phyloP scores from a whole-genome alignment of 2,113 vertebrate species.

The Arvicanthis niloticus region DNA sequence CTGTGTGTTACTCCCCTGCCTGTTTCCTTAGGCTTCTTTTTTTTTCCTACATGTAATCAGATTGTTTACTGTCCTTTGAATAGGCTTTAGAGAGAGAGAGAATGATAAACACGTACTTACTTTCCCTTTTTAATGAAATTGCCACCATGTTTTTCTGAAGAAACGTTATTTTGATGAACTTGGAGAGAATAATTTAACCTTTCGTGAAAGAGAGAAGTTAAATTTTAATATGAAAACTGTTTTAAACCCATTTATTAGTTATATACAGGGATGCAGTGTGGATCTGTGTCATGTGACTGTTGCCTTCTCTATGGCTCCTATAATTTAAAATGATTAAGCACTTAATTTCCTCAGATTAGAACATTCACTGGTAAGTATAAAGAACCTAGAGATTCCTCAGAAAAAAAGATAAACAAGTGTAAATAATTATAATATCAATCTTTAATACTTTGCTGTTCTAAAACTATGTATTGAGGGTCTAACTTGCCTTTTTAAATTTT shows the following conservation, averaged over 20 bases:
- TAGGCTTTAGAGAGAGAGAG: background rate
- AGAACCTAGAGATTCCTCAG: background rate
- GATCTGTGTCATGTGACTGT: background rate
- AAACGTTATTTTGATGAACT: conserved; percentile 4
- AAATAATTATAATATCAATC: background rate
- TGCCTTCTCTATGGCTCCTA: background rate
- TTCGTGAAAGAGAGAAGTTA: background rate
- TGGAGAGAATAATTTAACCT: background rate
- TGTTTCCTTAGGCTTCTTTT: background rate
- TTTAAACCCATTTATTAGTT: background rate
- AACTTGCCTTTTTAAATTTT: background rate
- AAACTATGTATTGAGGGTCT: background rate
- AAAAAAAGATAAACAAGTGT: background rate
- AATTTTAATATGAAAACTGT: conserved; percentile 25
- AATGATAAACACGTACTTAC: too few species aligned
- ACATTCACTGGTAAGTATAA: background rate
- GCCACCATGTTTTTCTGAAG: conserved; percentile 12
- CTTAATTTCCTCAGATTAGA: conserved; percentile 7
- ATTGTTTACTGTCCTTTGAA: background rate
- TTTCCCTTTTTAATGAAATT: background rate
- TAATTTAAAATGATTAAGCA: background rate
- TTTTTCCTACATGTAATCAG: background rate
- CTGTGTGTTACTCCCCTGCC: background rate
- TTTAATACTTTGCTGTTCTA: conserved; percentile 6
- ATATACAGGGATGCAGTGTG: background rate